Evolutionary conservation across 2,113 vertebrate genomes (phyloP), one percentile per base, ranked within the genome.

Genomic region (Grus americana): DNA sequence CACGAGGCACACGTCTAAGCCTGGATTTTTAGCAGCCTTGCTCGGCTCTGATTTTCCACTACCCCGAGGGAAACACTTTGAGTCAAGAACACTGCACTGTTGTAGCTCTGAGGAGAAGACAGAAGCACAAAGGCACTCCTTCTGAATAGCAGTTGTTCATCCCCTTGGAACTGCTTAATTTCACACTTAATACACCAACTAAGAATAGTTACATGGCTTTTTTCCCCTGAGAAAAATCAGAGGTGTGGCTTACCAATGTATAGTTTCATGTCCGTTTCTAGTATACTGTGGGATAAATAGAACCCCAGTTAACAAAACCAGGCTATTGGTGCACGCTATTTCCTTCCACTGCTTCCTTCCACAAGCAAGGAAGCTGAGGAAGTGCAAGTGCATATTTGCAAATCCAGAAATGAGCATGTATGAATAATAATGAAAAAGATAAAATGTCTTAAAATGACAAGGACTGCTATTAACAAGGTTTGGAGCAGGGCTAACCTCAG

Each of bases 1-100:
- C 92, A 95, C 73, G 79, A 96, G 94, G 94, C 93, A 95, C 82
- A 93, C 82, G 79, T 95, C 92, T 68, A 34, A 88, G 72, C 44
- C 82, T 30, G 72, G 24, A n/a, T 34, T 76, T 76, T 66, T 24
- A 55, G 52, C 73, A 93, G 86, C 55, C 81, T 67, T 61, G 52
- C 52, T 50, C 9, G 0, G 34, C 73, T 87, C 80, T 5, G 59
- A 79, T 55, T 83, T 80, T 93, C 79, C 82, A 79, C 92, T 54
- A 46, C 36, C 46, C 40, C 36, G 59, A 58, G 26, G 70, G 44
- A 86, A 40, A 76, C 70, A 11, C 70, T 92, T 49, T 3, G 66
- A 87, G 58, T 85, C 59, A 89, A 83, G 80, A 88, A 80, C 74
- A 92, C 73, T 62, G 65, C 94, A 74, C 62, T 79, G 61, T 8